A percentile compares a stretch with the other conserved stretches of the same genome.
Conservation (phyloP, 1,140 invertebrate species). For the Drosophila parvula region DNA sequence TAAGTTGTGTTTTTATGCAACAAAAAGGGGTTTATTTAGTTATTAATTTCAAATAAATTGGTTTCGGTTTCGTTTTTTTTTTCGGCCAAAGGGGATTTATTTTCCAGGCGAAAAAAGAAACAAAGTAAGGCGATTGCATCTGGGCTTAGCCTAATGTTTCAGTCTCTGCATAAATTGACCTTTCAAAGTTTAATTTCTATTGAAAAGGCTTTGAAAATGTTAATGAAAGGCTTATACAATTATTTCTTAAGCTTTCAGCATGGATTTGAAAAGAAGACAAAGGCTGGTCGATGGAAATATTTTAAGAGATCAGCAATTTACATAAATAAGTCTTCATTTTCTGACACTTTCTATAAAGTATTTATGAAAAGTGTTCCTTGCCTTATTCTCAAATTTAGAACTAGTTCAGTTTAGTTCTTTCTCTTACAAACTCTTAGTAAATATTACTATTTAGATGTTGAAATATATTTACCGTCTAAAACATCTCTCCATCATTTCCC, state of each 20-base stretch:
- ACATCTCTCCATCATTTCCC: not conserved
- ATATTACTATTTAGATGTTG: not conserved
- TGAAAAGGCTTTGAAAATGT: not conserved
- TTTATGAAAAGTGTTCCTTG: not conserved
- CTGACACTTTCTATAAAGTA: not conserved
- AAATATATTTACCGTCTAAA: not conserved
- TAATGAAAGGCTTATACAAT: not conserved
- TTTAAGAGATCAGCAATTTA: not conserved
- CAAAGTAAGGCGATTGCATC: not conserved
- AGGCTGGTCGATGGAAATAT: no score
- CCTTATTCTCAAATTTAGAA: no score
- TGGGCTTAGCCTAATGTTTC: conserved; percentile 7
- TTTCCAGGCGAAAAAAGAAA: not conserved
- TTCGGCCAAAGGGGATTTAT: not conserved
- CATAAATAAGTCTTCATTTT: not conserved
- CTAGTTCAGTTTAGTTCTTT: not conserved
- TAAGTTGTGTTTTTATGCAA: conserved; percentile 10
- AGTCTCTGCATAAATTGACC: not conserved
- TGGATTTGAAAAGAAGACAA: not conserved
- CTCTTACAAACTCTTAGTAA: not conserved
- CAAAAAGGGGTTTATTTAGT: conserved; percentile 24
- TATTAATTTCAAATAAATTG: conserved; percentile 37
- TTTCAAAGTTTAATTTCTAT: conserved; percentile 7
- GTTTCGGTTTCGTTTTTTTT: not conserved
- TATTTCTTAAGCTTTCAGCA: not conserved